Percentiles rank a stretch among this genome's conserved stretches.
Evolutionary conservation across 2,797 vertebrate genomes (phyloP).

Genomic region (Halcyon chelicuti): DNA sequence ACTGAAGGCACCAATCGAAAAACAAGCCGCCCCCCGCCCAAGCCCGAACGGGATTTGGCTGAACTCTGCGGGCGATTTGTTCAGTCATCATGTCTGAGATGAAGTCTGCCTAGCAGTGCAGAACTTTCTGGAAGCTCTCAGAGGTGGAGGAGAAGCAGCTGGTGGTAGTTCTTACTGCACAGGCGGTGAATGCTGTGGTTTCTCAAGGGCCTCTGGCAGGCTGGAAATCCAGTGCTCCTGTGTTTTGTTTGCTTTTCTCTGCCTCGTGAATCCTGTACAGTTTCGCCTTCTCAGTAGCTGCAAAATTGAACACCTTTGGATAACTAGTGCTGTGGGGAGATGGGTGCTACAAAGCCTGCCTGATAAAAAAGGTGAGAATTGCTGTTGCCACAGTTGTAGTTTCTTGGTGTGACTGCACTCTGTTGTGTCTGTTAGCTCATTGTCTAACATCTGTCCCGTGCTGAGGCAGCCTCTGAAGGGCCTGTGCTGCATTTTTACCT

Average conservation of each 20-base stretch:
- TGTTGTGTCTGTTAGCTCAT: not conserved
- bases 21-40: not conserved
- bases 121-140: not conserved
- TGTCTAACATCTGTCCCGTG: not conserved
- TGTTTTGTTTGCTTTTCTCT: too few species aligned
- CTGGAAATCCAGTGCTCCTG: too few species aligned
- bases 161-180: not conserved
- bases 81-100: too few species aligned
- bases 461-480: not conserved
- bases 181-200: not conserved
- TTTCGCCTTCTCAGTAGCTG: not conserved
- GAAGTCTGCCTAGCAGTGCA: not conserved
- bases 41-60: not conserved
- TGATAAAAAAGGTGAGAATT: not conserved
- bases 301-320: not conserved
- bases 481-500: not conserved
- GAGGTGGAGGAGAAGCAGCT: not conserved
- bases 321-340: not conserved
- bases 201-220: not conserved
- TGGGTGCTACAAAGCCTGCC: not conserved
- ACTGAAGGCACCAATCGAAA: not conserved
- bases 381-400: not conserved
- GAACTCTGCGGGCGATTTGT: not conserved
- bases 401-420: not conserved
- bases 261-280: too few species aligned